Evolutionary conservation across 2,888 invertebrate species (phyloP), one percentile per base, ranked within the genome.

Genomic region (Apotomis capreana): DNA sequence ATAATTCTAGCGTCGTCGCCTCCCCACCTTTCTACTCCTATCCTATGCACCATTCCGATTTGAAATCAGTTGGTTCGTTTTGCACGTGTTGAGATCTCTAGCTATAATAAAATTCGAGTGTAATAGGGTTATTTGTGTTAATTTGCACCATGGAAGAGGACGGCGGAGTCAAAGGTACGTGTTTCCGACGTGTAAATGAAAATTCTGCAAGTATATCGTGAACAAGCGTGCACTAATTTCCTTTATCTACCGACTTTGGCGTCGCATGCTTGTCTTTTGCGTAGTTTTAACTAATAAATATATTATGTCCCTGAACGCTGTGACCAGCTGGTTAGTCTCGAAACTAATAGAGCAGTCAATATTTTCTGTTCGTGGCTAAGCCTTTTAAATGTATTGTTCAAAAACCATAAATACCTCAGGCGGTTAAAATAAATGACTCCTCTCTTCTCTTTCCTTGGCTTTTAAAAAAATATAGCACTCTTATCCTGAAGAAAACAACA

Each of bases 71-170:
- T 81, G 79, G 77, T 73, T 67, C 61, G 64, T 72, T 78, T 26
- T 80, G 79, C 91, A 91, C 91, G 91, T 91, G 91, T 86, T 76
- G 61, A 77, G 78, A 74, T 76, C 72, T 79, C 81, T 82, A 76
- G 49, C 76, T 78, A 68, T 70, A 67, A 26, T 26, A 26, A 26
- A 26, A 76, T 68, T 71, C 74, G 76, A 75, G 74, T 26, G 70
- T 70, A 75, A 69, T 77, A 74, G 9, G 68, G 36, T 49, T 55
- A 73, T 75, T 78, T 69, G 74, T 36, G 64, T 69, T 68, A 67
- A 57, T 62, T 71, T 74, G n/a, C 79, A 80, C 59, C 61, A 92
- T 92, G 92, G 91, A 91, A 64, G 90, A 89, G 78, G 89, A 88
- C 73, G 79, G 79, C 74, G 85, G 80, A 68, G 84, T 82, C 46